phyloP scores from a whole-genome alignment of 2,113 vertebrate species.

The Cyphomyrus discorhynchus region DNA sequence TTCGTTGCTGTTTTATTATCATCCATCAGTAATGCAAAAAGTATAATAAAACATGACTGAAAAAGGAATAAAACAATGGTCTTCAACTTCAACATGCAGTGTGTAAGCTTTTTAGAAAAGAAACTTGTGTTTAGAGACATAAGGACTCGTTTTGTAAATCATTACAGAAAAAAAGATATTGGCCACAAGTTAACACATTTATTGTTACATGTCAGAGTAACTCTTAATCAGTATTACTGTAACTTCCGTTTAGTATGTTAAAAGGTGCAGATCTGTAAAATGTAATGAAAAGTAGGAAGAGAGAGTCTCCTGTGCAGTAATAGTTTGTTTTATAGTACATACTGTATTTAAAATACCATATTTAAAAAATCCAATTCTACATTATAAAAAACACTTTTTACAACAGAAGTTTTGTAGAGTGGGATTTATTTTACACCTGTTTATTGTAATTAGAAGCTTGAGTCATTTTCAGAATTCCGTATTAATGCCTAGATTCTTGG shows the following conservation, averaged over 20 bases:
- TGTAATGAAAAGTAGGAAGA: neutral
- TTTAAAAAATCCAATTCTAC: neutral
- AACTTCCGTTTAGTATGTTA: neutral
- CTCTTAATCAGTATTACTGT: neutral
- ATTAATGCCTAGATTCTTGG: neutral
- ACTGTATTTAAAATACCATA: neutral
- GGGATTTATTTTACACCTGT: neutral
- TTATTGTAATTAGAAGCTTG: neutral
- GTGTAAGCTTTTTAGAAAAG: neutral
- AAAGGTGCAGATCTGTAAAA: neutral
- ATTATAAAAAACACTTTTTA: neutral
- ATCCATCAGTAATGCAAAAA: neutral
- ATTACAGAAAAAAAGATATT: neutral
- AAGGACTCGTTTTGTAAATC: neutral
- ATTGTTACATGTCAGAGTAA: neutral
- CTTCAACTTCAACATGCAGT: neutral
- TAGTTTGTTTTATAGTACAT: neutral
- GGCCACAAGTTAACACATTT: neutral
- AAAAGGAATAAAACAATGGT: neutral
- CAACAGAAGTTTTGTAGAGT: neutral
- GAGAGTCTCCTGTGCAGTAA: neutral
- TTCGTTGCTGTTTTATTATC: neutral
- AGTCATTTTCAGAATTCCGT: neutral
- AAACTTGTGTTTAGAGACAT: neutral
- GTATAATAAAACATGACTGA: neutral